These are phyloP conservation scores for Bellardia bayeri DNA, from an alignment of 2,888 invertebrate genomes.

Conservation along the genomic window DNA sequence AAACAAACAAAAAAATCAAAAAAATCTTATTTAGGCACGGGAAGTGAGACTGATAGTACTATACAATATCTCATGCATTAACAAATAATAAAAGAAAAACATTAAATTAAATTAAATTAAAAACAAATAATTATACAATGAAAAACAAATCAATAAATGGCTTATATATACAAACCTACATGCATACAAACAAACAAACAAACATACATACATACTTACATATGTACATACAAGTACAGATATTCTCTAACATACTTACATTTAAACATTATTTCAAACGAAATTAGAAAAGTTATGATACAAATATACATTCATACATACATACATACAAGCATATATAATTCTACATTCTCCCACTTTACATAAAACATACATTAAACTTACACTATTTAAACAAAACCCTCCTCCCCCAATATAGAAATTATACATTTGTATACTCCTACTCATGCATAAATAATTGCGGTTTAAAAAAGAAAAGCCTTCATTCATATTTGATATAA, in stretches of 20 bases:
- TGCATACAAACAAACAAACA: background rate
- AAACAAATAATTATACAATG: slow-evolving; percentile 57
- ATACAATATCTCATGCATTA: slow-evolving; percentile 75
- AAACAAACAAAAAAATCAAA: slow-evolving; percentile 70
- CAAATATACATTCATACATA: background rate
- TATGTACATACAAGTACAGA: background rate
- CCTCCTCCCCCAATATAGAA: background rate
- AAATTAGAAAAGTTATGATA: slow-evolving; percentile 13
- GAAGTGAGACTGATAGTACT: slow-evolving; percentile 83
- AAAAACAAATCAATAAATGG: slow-evolving; percentile 50
- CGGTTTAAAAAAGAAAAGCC: slow-evolving; percentile 13
- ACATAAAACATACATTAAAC: slow-evolving; percentile 8
- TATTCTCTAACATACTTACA: background rate
- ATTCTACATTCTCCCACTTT: slow-evolving; percentile 36
- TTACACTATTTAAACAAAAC: slow-evolving; percentile 29
- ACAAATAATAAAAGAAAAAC: slow-evolving; percentile 46
- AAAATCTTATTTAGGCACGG: slow-evolving; percentile 78
- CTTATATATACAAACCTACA: slow-evolving; percentile 40
- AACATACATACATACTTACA: too few species aligned
- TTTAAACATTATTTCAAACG: slow-evolving; percentile 13
- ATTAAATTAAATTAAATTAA: slow-evolving; percentile 4
- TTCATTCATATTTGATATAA: slow-evolving; percentile 18
- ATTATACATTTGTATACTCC: slow-evolving; percentile 16
- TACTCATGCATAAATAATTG: slow-evolving; percentile 4
- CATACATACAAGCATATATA: background rate